Percentiles rank a stretch among this genome's conserved stretches.
Evolutionary conservation across 2,113 vertebrate species (phyloP).

Genomic region (Scortum barcoo): DNA sequence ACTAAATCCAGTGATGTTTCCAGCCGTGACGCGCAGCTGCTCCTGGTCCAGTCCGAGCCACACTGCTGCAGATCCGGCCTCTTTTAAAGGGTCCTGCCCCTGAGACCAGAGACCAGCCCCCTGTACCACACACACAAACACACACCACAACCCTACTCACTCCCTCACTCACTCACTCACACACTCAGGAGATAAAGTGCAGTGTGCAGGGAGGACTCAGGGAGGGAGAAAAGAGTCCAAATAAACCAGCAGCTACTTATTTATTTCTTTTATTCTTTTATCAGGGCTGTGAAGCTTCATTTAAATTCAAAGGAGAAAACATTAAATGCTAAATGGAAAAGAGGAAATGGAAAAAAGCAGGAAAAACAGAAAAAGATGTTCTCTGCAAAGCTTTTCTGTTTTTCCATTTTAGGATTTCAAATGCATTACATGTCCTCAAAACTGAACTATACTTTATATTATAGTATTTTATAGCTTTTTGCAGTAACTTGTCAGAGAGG

Average conservation of each 20-base stretch:
- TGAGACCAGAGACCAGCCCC: conserved; percentile 1
- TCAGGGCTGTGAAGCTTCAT: background rate
- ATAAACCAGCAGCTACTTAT: no score
- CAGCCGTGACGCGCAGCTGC: background rate
- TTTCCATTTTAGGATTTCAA: no score
- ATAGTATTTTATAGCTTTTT: no score
- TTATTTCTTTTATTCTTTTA: background rate
- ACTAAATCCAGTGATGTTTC: background rate
- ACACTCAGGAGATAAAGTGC: background rate
- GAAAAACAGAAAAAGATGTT: no score
- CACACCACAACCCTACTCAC: background rate
- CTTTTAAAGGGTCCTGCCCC: conserved; percentile 58
- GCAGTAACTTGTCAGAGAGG: background rate
- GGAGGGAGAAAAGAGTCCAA: background rate
- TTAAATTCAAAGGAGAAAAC: background rate
- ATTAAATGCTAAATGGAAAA: background rate
- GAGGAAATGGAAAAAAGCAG: background rate
- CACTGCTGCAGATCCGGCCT: conserved; percentile 11
- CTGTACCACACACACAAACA: background rate
- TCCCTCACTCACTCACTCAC: conserved; percentile 13
- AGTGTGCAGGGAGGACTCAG: background rate
- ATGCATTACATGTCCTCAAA: no score
- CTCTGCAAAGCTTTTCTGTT: no score
- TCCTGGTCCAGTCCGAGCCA: background rate
- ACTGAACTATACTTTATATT: no score